These are phyloP conservation scores for Threskiornis aethiopicus DNA, from an alignment of 2,797 vertebrate genomes.

Conservation along the genomic window DNA sequence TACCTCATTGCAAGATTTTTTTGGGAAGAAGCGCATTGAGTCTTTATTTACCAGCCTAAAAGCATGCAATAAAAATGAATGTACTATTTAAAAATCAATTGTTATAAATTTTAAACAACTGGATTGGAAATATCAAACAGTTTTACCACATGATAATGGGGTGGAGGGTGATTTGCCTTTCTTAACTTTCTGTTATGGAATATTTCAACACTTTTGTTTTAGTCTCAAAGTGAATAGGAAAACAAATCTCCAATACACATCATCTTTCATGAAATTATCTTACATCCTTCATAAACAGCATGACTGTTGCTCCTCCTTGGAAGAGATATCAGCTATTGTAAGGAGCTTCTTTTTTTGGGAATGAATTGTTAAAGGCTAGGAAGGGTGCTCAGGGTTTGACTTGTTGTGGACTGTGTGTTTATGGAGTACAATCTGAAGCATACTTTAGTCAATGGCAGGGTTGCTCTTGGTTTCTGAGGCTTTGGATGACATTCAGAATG, in stretches of 20 bases:
- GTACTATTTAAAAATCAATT: neutral
- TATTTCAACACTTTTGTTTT: constrained; percentile 8
- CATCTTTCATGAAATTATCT: neutral
- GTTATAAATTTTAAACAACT: neutral
- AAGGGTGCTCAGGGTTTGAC: neutral
- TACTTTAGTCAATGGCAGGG: neutral
- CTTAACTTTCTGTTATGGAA: neutral
- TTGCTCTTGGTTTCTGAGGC: neutral
- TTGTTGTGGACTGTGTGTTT: neutral
- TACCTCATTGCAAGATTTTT: neutral
- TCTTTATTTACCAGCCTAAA: neutral
- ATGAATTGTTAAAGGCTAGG: neutral
- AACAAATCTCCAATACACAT: neutral
- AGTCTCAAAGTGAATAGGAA: neutral
- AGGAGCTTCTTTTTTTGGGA: neutral
- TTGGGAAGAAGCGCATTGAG: neutral
- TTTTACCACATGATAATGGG: neutral
- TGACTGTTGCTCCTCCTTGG: neutral
- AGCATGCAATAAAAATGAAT: neutral
- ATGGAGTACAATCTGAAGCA: neutral
- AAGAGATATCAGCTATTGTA: neutral
- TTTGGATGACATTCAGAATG: neutral
- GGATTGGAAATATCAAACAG: neutral
- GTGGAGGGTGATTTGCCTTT: neutral
- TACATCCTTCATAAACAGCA: neutral